Evolutionary conservation across 2,113 vertebrate species (phyloP).

Genomic region (Theristicus caerulescens): DNA sequence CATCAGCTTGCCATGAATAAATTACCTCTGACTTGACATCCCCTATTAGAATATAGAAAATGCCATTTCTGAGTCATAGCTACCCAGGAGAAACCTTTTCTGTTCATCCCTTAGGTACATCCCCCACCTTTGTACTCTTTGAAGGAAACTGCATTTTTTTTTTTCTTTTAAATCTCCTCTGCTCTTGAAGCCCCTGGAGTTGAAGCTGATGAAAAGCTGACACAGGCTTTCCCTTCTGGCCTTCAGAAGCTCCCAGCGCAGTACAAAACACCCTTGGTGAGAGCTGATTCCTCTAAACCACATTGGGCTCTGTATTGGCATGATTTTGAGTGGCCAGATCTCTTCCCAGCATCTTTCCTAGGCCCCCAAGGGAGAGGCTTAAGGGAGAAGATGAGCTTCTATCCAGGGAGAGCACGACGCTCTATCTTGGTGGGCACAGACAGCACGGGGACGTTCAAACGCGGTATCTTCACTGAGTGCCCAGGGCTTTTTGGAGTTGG

Average conservation of each 20-base stretch:
- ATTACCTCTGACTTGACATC: constrained; percentile 45
- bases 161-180: background rate
- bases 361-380: background rate
- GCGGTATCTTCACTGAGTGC: rapidly evolving
- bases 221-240: background rate
- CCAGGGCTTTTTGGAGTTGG: background rate
- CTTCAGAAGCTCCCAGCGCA: background rate
- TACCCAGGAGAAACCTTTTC: background rate
- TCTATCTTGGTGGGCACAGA: background rate
- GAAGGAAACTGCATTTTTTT: background rate
- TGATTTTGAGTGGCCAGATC: background rate
- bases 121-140: background rate
- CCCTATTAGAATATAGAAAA: constrained; percentile 11
- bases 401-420: background rate
- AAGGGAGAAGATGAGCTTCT: background rate
- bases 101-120: background rate
- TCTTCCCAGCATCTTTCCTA: background rate
- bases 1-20: constrained; percentile 37
- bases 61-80: constrained; percentile 39
- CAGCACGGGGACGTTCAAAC: background rate
- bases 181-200: background rate
- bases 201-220: background rate
- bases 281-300: background rate
- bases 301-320: background rate
- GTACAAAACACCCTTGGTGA: background rate